Base-by-base conservation (phyloP, 2,797 vertebrate genomes). In the Coendou prehensilis region DNA sequence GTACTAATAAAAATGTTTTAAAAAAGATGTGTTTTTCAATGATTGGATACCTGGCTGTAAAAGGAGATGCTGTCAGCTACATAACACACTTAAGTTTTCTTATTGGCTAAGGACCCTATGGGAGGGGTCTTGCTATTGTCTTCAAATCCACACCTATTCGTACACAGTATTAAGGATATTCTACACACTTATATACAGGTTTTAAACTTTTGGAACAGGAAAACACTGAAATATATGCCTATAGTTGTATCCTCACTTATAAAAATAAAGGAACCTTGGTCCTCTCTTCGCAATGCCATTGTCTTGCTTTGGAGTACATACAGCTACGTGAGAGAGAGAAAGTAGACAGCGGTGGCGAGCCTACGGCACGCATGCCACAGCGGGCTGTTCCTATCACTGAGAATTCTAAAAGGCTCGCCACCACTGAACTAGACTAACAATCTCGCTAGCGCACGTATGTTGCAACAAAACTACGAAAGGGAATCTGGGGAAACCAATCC, bases 231-330 rank as follows among this genome's bases (percentile, higher is more conserved):
- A 87, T 67, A 83, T 18, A 61, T 47, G 33, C 37, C 59, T 83
- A 57, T 45, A 57, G 47, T 81, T 93, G 89, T 87, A 96, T 0
- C 26, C 9, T 80, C 33, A 78, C 41, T 78, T 95, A 15, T 10
- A 90, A n/a, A 95, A 95, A 71, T 33, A 82, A 59, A 89, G 87
- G 85, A 80, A 80, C 56, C 30, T n/a, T n/a, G 47, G 37, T 85
- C 89, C 59, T 50, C 47, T 79, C 33, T 54, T 23, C 63, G 13
- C 57, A 73, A 87, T 37, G 18, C 61, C 9, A 37, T 80, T 89
- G 75, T 89, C n/a, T 56, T 95, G 37, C 47, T 95, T 87, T 94
- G 79, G 20, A 87, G 56, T 79, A 76, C 28, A 93, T 45, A 17
- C 20, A 93, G 47, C 30, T 67, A 82, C 81, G 3, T 80, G 33